A percentile compares a stretch with the other conserved stretches of the same genome.
Evolutionary conservation across 1,140 invertebrate genomes (phyloP).

Genomic region (Acromyrmex heyeri): DNA sequence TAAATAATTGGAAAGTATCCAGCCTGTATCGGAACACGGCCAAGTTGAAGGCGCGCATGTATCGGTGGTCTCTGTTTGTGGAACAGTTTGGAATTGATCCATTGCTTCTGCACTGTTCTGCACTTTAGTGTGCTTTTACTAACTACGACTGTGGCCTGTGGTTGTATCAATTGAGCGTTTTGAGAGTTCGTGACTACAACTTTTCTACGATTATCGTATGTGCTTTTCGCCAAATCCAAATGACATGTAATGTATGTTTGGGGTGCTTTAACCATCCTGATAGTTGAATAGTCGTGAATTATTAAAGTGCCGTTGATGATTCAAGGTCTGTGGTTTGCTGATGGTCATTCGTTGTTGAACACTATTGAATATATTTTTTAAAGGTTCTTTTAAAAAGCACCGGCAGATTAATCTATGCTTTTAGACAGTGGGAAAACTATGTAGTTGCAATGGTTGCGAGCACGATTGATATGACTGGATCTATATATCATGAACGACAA

Average conservation of each 20-base stretch:
- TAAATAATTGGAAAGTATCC: no score
- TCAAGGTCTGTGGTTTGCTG: background rate
- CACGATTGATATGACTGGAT: constrained; percentile 81
- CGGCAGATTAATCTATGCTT: background rate
- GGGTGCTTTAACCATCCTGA: background rate
- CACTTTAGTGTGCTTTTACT: background rate
- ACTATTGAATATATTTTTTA: constrained; percentile 9
- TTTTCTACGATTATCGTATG: background rate
- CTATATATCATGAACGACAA: constrained; percentile 85
- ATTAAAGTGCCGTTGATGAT: background rate
- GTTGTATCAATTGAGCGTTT: background rate
- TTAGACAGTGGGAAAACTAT: constrained; percentile 54
- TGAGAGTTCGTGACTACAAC: background rate
- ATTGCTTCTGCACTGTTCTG: background rate
- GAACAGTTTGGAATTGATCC: background rate
- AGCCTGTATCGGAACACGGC: no score
- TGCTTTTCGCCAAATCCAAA: background rate
- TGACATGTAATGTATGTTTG: background rate
- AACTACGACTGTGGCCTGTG: background rate
- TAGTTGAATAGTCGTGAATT: background rate
- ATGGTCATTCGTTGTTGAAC: constrained; percentile 13
- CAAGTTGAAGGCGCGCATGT: no score
- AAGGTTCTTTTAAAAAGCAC: background rate
- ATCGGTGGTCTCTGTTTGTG: no score
- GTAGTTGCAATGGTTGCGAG: constrained; percentile 80